Evolutionary conservation across 2,888 invertebrate species (phyloP).

Genomic region (Nomada goodeniana): DNA sequence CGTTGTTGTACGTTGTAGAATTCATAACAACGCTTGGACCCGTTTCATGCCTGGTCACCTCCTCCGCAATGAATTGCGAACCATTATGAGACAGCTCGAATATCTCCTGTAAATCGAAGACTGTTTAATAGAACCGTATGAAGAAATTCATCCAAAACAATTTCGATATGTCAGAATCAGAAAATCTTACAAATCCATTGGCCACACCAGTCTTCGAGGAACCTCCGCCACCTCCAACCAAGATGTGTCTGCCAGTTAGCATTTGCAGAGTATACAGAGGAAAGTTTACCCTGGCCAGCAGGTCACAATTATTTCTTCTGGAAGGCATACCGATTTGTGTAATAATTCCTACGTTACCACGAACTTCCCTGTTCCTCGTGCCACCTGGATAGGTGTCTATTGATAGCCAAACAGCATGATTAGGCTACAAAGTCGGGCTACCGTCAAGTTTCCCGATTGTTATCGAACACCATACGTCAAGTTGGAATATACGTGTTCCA

Average conservation of each 20-base stretch:
- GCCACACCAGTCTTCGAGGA: constrained; percentile 98
- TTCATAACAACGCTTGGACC: constrained; percentile 97
- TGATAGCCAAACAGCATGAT: constrained; percentile 43
- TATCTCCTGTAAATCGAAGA: constrained; percentile 90
- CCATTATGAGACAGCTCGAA: constrained; percentile 96
- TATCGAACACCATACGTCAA: neutral
- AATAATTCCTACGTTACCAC: neutral
- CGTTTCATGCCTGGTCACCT: constrained; percentile 95
- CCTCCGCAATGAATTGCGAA: constrained; percentile 92
- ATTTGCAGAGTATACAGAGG: constrained; percentile 96
- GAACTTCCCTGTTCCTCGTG: constrained; percentile 10
- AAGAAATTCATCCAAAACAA: neutral
- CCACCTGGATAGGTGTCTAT: constrained; percentile 33
- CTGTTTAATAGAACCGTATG: neutral
- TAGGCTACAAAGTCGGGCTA: constrained; percentile 59
- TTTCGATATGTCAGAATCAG: too few relatives aligned
- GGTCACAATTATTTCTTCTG: constrained; percentile 88
- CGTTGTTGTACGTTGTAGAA: constrained; percentile 90
- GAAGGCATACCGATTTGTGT: constrained; percentile 85
- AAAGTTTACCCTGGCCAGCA: constrained; percentile 95
- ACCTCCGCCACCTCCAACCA: constrained; percentile 99
- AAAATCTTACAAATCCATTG: constrained; percentile 96
- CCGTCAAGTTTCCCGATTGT: constrained; percentile 11
- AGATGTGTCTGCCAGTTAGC: constrained; percentile 95
- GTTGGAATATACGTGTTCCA: neutral